These are phyloP conservation scores for Toxonevra muliebris DNA, from an alignment of 2,888 invertebrate species.

Conservation along the genomic window DNA sequence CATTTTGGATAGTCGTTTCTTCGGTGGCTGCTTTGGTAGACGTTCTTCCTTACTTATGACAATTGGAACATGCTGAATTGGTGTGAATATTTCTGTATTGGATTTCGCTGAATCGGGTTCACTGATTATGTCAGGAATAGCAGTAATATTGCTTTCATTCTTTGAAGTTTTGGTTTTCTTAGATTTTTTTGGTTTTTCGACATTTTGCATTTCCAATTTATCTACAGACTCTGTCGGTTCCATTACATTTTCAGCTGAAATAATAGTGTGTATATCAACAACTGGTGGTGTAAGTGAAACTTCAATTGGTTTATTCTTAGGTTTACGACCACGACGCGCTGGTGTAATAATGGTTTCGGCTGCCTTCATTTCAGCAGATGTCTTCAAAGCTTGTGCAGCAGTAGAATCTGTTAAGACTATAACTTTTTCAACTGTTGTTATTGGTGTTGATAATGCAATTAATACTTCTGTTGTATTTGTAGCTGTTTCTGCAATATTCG, in stretches of 20 bases:
- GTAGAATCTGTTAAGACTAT: neutral
- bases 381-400: neutral
- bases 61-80: conserved; percentile 7
- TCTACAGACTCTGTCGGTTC: neutral
- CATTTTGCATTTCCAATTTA: neutral
- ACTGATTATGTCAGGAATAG: neutral
- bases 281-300: neutral
- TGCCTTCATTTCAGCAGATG: neutral
- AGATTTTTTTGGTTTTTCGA: neutral
- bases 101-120: neutral
- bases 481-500: neutral
- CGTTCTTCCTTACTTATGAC: neutral
- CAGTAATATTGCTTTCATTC: neutral
- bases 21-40: conserved; percentile 3
- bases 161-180: neutral
- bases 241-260: neutral
- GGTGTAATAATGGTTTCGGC: neutral
- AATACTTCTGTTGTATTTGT: neutral
- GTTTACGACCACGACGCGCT: conserved; percentile 18
- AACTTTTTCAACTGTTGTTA: neutral
- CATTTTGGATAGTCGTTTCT: conserved; percentile 22
- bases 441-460: neutral
- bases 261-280: neutral
- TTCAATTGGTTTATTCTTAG: neutral
- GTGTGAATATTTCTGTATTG: neutral